These are phyloP conservation scores for Trachops cirrhosus DNA, from an alignment of 2,797 vertebrate genomes.

Conservation along the genomic window DNA sequence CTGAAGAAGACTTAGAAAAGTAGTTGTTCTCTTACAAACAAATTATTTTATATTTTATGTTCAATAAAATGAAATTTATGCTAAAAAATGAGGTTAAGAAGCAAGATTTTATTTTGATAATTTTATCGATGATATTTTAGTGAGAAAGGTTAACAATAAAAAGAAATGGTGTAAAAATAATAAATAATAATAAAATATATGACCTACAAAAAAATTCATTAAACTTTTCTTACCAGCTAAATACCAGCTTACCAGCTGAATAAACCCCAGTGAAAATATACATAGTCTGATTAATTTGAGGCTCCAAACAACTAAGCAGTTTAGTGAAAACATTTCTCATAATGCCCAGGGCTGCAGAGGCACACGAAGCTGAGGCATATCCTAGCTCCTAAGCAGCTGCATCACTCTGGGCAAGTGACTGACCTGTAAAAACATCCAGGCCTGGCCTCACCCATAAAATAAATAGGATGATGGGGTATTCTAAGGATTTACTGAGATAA, in stretches of 20 bases:
- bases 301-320: not conserved
- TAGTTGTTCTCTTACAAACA: constrained; percentile 10
- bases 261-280: constrained; percentile 57
- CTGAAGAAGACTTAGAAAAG: constrained; percentile 42
- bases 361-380: not conserved
- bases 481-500: not conserved
- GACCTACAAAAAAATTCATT: constrained; percentile 53
- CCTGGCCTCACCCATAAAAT: not conserved
- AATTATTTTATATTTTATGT: constrained; percentile 43
- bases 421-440: not conserved
- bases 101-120: constrained; percentile 39
- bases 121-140: not conserved
- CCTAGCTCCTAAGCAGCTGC: not conserved
- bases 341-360: not conserved
- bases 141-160: constrained; percentile 45
- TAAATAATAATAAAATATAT: constrained; percentile 33
- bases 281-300: constrained; percentile 57
- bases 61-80: constrained; percentile 40
- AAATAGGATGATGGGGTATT: not conserved
- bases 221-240: constrained; percentile 55
- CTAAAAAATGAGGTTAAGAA: constrained; percentile 35
- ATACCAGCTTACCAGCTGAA: constrained; percentile 45
- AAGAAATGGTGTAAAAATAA: constrained; percentile 35
- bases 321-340: constrained; percentile 37
- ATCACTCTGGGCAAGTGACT: not conserved